Evolutionary conservation across 2,113 vertebrate species (phyloP).

Genomic region (Semicossyphus pulcher): DNA sequence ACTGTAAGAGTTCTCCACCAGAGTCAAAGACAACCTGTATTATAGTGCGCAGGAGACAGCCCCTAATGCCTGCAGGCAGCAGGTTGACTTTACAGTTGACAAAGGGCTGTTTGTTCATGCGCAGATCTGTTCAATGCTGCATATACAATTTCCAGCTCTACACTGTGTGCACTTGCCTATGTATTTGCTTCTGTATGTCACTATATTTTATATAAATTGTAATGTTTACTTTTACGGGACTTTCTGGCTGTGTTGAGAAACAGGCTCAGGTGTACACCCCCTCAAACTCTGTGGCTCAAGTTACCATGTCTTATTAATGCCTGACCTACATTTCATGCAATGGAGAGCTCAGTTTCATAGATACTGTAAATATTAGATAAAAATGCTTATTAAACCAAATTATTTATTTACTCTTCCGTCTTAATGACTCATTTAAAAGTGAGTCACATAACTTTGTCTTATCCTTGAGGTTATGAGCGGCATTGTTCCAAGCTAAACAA

Average conservation of each 20-base stretch:
- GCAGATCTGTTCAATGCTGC: not conserved
- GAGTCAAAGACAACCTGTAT: not conserved
- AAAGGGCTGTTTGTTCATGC: constrained; percentile 7
- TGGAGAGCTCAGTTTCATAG: not conserved
- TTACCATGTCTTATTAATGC: constrained; percentile 56
- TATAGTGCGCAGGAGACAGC: constrained; percentile 6
- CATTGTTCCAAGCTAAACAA: not conserved
- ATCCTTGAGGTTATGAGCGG: too few relatives aligned
- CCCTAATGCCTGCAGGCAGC: constrained; percentile 58
- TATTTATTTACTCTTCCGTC: not conserved
- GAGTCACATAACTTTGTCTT: not conserved
- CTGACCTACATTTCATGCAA: not conserved
- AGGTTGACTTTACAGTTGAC: constrained; percentile 24
- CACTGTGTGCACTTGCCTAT: not conserved
- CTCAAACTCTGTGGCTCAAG: constrained; percentile 27
- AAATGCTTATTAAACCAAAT: too few relatives aligned
- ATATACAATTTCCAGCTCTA: not conserved
- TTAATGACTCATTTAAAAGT: not conserved
- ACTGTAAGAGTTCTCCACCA: constrained; percentile 3
- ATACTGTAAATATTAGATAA: not conserved
- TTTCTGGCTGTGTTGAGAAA: not conserved
- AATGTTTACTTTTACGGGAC: not conserved
- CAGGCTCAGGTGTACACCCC: constrained; percentile 29
- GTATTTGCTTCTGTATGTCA: not conserved
- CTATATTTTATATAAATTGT: not conserved